These are phyloP conservation scores for Arge pagana DNA, from an alignment of 2,888 invertebrate species.

Conservation along the genomic window DNA sequence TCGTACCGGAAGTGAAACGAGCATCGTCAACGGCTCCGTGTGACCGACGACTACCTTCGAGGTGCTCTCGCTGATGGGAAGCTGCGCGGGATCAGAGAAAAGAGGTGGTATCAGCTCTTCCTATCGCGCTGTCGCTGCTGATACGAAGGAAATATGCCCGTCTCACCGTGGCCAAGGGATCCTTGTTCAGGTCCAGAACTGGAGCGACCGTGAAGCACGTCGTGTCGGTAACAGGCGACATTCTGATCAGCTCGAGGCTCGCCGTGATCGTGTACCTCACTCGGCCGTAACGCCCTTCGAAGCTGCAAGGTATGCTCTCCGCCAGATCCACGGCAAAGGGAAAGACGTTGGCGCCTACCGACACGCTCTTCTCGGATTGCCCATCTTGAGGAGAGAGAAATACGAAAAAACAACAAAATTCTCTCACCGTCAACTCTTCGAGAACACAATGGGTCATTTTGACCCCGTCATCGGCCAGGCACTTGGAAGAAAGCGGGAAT, in stretches of 20 bases:
- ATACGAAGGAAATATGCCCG: background rate
- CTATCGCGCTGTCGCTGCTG: background rate
- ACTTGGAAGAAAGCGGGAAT: background rate
- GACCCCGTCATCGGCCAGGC: background rate
- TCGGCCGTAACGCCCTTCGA: constrained; percentile 56
- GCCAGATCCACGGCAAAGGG: constrained; percentile 59
- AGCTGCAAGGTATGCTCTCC: constrained; percentile 54
- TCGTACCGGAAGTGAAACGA: constrained; percentile 46
- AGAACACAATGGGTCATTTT: background rate
- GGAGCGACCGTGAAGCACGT: constrained; percentile 60
- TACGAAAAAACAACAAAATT: no score
- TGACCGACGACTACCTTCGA: constrained; percentile 47
- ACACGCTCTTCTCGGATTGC: constrained; percentile 34
- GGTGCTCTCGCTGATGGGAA: constrained; percentile 42
- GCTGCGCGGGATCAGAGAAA: constrained; percentile 33
- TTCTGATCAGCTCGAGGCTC: constrained; percentile 49
- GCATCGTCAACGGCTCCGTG: constrained; percentile 44
- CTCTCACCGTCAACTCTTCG: background rate
- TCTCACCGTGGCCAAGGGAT: constrained; percentile 48
- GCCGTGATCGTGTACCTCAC: constrained; percentile 59
- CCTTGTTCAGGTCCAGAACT: constrained; percentile 58
- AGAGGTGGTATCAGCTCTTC: background rate
- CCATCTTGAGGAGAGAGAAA: no score
- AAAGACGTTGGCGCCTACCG: constrained; percentile 42
- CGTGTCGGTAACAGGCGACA: constrained; percentile 36